Percentiles rank a stretch among this genome's conserved stretches.
Evolutionary conservation across 64 coral and sea anemone genomes (phyloP).

Genomic region (Montipora efflorescens): DNA sequence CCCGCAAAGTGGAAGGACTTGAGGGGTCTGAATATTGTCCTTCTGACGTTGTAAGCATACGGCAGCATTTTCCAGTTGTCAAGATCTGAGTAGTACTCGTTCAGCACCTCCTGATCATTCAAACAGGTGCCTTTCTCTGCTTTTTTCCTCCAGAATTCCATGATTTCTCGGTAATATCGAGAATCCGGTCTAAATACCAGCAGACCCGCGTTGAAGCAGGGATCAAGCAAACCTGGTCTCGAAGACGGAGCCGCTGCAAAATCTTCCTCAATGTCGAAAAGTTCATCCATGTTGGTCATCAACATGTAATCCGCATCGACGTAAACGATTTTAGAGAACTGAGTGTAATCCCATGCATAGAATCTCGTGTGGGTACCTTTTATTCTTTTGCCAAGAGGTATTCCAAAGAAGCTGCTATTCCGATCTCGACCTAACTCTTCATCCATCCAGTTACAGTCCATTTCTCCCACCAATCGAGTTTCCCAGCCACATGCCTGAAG

Average conservation of each 20-base stretch:
- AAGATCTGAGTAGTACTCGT: constrained; percentile 61
- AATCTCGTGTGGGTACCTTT: constrained; percentile 88
- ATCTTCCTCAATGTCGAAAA: constrained; percentile 75
- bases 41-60: constrained; percentile 88
- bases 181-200: constrained; percentile 78
- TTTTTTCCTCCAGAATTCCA: constrained; percentile 67
- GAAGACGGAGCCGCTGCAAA: constrained; percentile 84
- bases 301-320: constrained; percentile 75
- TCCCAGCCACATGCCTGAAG: constrained; percentile 64
- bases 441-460: constrained; percentile 96
- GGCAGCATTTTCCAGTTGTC: constrained; percentile 67
- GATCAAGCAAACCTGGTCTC: constrained; percentile 84
- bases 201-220: constrained; percentile 93
- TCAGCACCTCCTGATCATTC: constrained; percentile 80
- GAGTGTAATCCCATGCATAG: constrained; percentile 85
- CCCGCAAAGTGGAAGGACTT: constrained; percentile 93
- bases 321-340: constrained; percentile 88
- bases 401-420: neutral
- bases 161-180: constrained; percentile 66
- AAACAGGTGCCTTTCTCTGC: constrained; percentile 73
- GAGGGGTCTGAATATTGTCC: constrained; percentile 72
- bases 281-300: constrained; percentile 85
- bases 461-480: constrained; percentile 68
- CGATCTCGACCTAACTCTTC: constrained; percentile 57
- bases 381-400: neutral